phyloP scores from a whole-genome alignment of 2,113 vertebrate species.

The Probosciger aterrimus region DNA sequence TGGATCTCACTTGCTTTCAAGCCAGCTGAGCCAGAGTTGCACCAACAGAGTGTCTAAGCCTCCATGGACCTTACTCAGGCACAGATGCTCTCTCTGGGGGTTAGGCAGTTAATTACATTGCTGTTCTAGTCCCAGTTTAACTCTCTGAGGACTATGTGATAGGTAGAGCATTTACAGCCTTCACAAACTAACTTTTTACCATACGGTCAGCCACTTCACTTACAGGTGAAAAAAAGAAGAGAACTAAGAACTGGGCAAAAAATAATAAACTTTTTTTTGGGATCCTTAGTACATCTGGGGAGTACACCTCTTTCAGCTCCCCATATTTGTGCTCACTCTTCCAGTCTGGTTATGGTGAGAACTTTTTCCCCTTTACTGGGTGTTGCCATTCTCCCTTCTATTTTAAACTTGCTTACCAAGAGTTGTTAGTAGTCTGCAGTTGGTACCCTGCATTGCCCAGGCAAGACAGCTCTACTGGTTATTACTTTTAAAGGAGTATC shows the following conservation, averaged over 20 bases:
- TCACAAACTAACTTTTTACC: background rate
- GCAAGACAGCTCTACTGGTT: background rate
- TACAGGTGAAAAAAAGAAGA: background rate
- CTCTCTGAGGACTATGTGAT: background rate
- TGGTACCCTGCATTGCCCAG: background rate
- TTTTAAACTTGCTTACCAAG: background rate
- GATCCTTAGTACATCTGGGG: background rate
- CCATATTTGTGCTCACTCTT: background rate
- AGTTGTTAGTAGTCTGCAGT: background rate
- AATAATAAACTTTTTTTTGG: rapidly evolving
- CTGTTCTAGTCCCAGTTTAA: background rate
- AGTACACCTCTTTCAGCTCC: background rate
- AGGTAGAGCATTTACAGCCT: background rate
- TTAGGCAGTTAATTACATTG: background rate
- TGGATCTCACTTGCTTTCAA: background rate
- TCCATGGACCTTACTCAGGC: background rate
- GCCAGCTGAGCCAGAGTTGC: background rate
- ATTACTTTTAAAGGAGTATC: background rate
- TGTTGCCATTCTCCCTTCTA: background rate
- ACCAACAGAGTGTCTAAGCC: background rate
- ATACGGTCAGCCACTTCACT: background rate
- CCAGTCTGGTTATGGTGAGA: background rate
- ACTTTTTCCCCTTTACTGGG: background rate
- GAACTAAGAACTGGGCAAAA: background rate
- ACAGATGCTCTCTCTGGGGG: too few relatives aligned